Percentiles rank a stretch among this genome's conserved stretches.
These are phyloP conservation scores for Gila robusta DNA, from an alignment of 2,797 vertebrate genomes.

Conservation along the genomic window DNA sequence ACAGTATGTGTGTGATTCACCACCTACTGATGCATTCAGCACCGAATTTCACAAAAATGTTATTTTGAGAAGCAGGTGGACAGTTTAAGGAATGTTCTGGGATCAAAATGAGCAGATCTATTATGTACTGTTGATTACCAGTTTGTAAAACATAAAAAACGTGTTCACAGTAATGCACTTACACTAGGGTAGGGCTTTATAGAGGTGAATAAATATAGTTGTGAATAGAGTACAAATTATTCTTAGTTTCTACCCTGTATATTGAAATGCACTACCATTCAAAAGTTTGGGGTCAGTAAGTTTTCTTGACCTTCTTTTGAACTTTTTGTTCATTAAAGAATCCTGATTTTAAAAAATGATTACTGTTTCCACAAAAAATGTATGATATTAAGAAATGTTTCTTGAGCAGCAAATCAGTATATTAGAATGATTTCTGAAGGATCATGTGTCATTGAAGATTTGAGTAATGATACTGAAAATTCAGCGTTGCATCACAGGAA, in stretches of 20 bases:
- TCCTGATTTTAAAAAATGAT: too few relatives aligned
- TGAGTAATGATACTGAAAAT: too few relatives aligned
- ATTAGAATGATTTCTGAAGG: too few relatives aligned
- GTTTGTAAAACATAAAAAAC: neutral
- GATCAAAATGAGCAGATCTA: conserved; percentile 7
- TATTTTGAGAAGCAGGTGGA: neutral
- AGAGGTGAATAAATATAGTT: neutral
- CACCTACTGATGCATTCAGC: conserved; percentile 4
- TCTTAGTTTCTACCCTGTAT: neutral
- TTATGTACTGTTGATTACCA: neutral
- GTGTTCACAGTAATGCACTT: neutral
- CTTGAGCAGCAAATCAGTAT: too few relatives aligned
- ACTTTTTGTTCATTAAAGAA: neutral
- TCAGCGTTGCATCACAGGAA: too few relatives aligned
- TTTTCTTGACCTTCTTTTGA: neutral
- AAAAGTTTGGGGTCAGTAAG: neutral
- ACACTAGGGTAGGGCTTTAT: neutral
- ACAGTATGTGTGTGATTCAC: neutral
- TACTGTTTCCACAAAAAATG: neutral
- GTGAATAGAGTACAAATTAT: neutral
- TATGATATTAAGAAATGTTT: too few relatives aligned
- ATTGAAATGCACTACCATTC: neutral
- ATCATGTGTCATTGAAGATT: too few relatives aligned
- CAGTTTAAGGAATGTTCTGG: neutral
- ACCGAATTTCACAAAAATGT: neutral